Percentiles rank a stretch among this genome's conserved stretches.
phyloP scores from a whole-genome alignment of 2,888 invertebrate genomes.

The Polietes domitor region DNA sequence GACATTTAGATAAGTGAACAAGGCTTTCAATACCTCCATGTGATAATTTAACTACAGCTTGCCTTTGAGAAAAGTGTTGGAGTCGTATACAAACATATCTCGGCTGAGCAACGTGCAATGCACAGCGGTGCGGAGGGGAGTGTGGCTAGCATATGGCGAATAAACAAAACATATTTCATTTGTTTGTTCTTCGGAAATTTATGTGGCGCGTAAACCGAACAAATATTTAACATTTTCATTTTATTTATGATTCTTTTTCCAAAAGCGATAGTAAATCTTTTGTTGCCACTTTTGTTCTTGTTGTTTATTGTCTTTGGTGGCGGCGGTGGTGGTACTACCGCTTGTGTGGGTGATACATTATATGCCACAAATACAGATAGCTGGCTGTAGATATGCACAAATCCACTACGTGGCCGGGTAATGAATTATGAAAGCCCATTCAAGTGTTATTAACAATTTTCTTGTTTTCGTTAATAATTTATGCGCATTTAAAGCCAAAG shows the following conservation, averaged over 20 bases:
- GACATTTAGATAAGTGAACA: too few relatives aligned
- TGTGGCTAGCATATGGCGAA: conserved; percentile 5
- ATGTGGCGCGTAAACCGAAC: conserved; percentile 20
- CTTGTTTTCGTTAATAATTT: conserved; percentile 23
- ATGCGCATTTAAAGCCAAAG: neutral
- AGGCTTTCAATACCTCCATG: too few relatives aligned
- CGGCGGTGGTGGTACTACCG: too few relatives aligned
- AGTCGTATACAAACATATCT: too few relatives aligned
- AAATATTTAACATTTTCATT: conserved; percentile 37
- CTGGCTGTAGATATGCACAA: neutral
- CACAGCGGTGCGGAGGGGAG: too few relatives aligned
- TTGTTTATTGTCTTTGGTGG: neutral
- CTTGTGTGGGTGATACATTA: neutral
- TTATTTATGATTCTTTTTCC: conserved; percentile 36
- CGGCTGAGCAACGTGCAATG: too few relatives aligned
- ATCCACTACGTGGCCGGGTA: conserved; percentile 20
- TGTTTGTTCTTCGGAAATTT: conserved; percentile 31
- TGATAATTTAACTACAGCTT: too few relatives aligned
- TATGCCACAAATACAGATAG: neutral
- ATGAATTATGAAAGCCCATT: conserved; percentile 48
- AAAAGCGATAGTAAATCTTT: conserved; percentile 22
- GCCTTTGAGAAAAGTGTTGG: too few relatives aligned
- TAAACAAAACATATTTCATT: conserved; percentile 35
- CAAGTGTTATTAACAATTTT: conserved; percentile 33
- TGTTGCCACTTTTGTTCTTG: neutral